These are phyloP conservation scores for Orussus abietinus DNA, from an alignment of 1,140 invertebrate genomes.

Conservation along the genomic window DNA sequence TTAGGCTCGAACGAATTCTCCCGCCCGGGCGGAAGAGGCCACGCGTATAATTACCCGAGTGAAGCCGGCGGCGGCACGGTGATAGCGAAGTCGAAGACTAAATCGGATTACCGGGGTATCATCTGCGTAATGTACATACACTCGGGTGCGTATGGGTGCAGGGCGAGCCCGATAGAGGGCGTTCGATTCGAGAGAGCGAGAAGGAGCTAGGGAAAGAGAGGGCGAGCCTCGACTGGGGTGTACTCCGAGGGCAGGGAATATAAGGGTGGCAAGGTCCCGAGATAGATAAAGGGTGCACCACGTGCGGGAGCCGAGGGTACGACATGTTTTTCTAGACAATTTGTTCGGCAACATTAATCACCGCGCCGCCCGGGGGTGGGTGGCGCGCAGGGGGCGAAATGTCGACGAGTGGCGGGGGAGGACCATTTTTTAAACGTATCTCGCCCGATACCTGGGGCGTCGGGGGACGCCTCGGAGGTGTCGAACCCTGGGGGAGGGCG, in stretches of 20 bases:
- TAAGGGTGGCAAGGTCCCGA: conserved; percentile 42
- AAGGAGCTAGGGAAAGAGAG: conserved; percentile 11
- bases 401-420: conserved; percentile 16
- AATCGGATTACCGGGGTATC: conserved; percentile 54
- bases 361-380: conserved; percentile 30
- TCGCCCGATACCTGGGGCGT: conserved; percentile 17
- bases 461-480: too few relatives aligned
- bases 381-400: conserved; percentile 20
- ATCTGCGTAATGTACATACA: conserved; percentile 53
- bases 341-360: conserved; percentile 59
- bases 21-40: too few relatives aligned
- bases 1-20: too few relatives aligned
- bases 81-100: conserved; percentile 53
- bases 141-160: conserved; percentile 31
- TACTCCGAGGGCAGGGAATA: conserved; percentile 28
- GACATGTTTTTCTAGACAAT: conserved; percentile 60
- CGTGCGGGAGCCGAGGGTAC: conserved; percentile 35
- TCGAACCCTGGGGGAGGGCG: too few relatives aligned
- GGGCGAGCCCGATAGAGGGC: too few relatives aligned
- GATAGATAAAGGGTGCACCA: conserved; percentile 52
- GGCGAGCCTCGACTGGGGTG: conserved; percentile 1
- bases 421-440: conserved; percentile 30
- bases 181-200: too few relatives aligned
- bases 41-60: conserved; percentile 46
- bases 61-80: conserved; percentile 39